Percentiles rank a stretch among this genome's conserved stretches.
These are phyloP conservation scores for Gambusia holbrooki DNA, from an alignment of 2,113 vertebrate genomes.

Conservation along the genomic window DNA sequence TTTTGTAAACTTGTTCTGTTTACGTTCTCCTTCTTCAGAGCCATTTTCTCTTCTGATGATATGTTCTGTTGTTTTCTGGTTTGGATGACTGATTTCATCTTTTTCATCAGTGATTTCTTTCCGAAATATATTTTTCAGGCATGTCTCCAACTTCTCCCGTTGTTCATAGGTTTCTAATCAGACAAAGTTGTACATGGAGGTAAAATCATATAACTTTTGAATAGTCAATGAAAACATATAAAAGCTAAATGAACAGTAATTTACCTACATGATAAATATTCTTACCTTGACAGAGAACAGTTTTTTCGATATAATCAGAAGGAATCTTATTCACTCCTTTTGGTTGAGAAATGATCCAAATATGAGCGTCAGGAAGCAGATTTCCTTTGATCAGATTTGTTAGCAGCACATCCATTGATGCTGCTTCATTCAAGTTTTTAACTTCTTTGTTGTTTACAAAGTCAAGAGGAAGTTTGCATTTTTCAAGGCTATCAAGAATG, in stretches of 20 bases:
- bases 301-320: not conserved
- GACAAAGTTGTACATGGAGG: not conserved
- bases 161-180: not conserved
- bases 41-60: not conserved
- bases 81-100: not conserved
- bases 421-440: not conserved
- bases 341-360: conserved; percentile 52
- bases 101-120: not conserved
- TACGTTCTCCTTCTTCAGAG: not conserved
- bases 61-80: not conserved
- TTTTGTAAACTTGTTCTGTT: not conserved
- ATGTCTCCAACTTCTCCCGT: not conserved
- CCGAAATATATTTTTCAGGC: not conserved
- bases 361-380: not conserved
- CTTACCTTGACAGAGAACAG: conserved; percentile 32
- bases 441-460: too few relatives aligned
- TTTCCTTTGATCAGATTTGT: conserved; percentile 13
- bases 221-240: too few relatives aligned
- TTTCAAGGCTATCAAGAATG: conserved; percentile 40
- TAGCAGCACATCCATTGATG: conserved; percentile 10
- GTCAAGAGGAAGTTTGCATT: conserved; percentile 13
- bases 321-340: not conserved
- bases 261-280: rapidly evolving
- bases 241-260: not conserved
- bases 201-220: not conserved